A percentile compares a stretch with the other conserved stretches of the same genome.
phyloP scores from a whole-genome alignment of 2,797 vertebrate genomes.

The Sciurus carolinensis region DNA sequence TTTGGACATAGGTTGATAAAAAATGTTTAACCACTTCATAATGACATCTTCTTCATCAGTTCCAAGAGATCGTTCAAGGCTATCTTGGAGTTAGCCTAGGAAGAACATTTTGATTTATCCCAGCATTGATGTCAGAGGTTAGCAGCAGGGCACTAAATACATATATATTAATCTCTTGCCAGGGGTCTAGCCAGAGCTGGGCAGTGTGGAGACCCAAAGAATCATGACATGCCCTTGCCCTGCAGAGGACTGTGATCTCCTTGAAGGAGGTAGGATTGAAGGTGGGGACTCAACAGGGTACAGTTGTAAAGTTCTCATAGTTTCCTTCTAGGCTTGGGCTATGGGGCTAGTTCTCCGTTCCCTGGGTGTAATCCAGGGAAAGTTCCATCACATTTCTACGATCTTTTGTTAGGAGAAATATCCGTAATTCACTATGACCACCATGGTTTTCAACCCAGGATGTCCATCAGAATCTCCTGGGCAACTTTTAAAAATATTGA shows the following conservation, averaged over 20 bases:
- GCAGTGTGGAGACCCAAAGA: background rate
- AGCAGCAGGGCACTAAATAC: background rate
- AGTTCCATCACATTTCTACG: background rate
- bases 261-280: background rate
- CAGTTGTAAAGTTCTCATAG: background rate
- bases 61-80: background rate
- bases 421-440: constrained; percentile 50
- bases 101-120: background rate
- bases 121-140: background rate
- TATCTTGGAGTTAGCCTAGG: background rate
- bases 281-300: background rate
- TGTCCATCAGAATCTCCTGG: constrained; percentile 16
- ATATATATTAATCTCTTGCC: background rate
- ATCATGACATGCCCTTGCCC: background rate
- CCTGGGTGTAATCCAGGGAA: background rate
- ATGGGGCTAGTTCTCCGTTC: background rate
- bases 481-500: constrained; percentile 13
- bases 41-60: background rate
- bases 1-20: background rate
- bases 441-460: constrained; percentile 7
- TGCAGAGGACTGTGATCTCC: constrained; percentile 14
- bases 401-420: constrained; percentile 58
- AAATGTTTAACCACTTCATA: background rate
- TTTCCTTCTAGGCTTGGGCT: background rate
- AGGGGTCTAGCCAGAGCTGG: background rate